Evolutionary conservation across 2,888 invertebrate genomes (phyloP).

Genomic region (Adelphocoris suturalis): DNA sequence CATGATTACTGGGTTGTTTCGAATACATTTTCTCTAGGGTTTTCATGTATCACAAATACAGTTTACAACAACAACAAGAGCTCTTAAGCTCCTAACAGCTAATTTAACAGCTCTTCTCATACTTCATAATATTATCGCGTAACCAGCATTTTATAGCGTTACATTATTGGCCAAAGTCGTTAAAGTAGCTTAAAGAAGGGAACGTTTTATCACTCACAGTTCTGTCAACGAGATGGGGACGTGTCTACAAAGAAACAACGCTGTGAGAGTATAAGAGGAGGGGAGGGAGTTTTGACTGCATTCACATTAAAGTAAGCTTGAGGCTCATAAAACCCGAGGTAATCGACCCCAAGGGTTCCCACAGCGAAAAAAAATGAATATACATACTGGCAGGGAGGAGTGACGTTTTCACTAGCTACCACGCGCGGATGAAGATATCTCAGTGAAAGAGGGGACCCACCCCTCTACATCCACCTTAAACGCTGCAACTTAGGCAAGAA

Average conservation of each 20-base stretch:
- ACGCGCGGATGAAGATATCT: conserved; percentile 55
- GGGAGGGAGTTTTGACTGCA: conserved; percentile 19
- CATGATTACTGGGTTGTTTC: no score
- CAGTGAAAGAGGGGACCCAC: conserved; percentile 15
- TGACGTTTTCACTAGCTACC: conserved; percentile 39
- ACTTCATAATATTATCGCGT: no score
- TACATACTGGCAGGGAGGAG: conserved; percentile 3
- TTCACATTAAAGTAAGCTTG: conserved; percentile 30
- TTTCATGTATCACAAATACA: no score
- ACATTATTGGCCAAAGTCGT: no score
- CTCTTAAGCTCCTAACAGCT: no score
- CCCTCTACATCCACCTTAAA: background rate
- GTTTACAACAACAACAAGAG: no score
- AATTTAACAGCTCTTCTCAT: no score
- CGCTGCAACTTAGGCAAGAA: background rate
- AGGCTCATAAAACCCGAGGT: conserved; percentile 56
- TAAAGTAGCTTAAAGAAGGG: background rate
- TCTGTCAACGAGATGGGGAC: background rate
- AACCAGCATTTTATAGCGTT: no score
- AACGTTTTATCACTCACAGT: background rate
- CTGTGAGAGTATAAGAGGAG: background rate
- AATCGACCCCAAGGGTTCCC: conserved; percentile 43
- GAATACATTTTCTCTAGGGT: no score
- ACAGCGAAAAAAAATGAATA: background rate
- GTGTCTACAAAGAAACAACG: background rate